Conservation (phyloP, 2,113 vertebrate genomes). For the Corythoichthys intestinalis region DNA sequence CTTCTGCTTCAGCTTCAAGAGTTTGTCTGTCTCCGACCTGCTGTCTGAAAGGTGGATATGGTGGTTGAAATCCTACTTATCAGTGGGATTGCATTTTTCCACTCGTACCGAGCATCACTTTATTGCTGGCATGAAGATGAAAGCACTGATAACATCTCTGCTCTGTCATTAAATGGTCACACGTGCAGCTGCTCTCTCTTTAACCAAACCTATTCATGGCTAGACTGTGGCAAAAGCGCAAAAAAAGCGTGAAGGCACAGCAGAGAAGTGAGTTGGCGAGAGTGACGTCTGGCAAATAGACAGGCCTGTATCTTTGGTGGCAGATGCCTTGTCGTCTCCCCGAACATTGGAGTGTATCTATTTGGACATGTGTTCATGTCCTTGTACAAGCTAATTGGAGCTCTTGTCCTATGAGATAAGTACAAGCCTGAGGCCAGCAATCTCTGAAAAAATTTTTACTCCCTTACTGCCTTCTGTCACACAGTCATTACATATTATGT, state of each 20-base stretch:
- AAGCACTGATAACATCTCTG: conserved; percentile 19
- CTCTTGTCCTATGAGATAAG: conserved; percentile 31
- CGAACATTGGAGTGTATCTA: conserved; percentile 47
- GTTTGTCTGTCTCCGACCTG: conserved; percentile 20
- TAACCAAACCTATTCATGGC: conserved; percentile 11
- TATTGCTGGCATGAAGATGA: conserved; percentile 37
- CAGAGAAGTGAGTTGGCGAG: conserved; percentile 21
- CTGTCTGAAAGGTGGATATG: conserved; percentile 14
- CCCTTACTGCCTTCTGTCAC: conserved; percentile 12
- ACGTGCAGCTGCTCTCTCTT: conserved; percentile 8
- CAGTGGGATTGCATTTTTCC: conserved; percentile 38
- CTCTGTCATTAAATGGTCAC: neutral
- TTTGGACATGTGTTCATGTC: conserved; percentile 46
- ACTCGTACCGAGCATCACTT: conserved; percentile 38
- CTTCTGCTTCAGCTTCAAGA: conserved; percentile 38
- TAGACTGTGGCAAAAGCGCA: conserved; percentile 6
- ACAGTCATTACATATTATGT: conserved; percentile 1
- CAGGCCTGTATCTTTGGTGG: conserved; percentile 28
- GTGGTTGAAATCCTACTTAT: conserved; percentile 20
- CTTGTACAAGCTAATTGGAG: conserved; percentile 52
- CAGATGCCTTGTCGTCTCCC: conserved; percentile 30
- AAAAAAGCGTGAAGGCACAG: conserved; percentile 7
- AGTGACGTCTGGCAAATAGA: conserved; percentile 34
- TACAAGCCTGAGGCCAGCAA: conserved; percentile 24
- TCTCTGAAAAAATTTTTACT: conserved; percentile 11